Evolutionary conservation across 2,888 invertebrate species (phyloP).

Genomic region (Pseudanteris insignis): DNA sequence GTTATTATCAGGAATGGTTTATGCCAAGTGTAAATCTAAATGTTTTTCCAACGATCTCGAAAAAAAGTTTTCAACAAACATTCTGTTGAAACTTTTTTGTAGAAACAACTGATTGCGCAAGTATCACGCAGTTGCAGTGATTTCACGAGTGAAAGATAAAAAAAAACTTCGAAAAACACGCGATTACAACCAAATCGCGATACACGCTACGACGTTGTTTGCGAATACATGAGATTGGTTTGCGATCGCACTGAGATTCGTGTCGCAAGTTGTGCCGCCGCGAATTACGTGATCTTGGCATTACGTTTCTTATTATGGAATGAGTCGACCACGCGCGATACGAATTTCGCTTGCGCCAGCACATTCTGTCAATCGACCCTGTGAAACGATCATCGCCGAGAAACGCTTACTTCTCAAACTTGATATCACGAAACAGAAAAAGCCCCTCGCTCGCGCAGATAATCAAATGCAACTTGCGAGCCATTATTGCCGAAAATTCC

Average conservation of each 20-base stretch:
- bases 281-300: slow-evolving; percentile 11
- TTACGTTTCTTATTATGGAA: slow-evolving; percentile 12
- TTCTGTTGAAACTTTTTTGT: no score
- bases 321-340: slow-evolving; percentile 14
- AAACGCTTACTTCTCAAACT: slow-evolving; percentile 8
- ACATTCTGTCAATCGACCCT: slow-evolving; percentile 8
- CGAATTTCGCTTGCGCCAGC: slow-evolving; percentile 18
- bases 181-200: not conserved
- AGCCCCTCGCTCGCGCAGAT: slow-evolving; percentile 12
- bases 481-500: slow-evolving; percentile 15
- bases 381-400: slow-evolving; percentile 1
- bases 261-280: slow-evolving; percentile 9
- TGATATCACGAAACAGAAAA: slow-evolving; percentile 22
- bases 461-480: slow-evolving; percentile 17
- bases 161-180: no score
- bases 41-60: no score
- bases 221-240: slow-evolving; percentile 14
- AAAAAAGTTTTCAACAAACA: no score
- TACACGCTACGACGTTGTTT: slow-evolving; percentile 3
- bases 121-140: no score
- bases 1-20: no score
- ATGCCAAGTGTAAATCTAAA: no score
- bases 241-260: slow-evolving; percentile 5
- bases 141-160: no score
- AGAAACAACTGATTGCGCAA: no score